Base-by-base conservation (phyloP, 1,140 invertebrate genomes). In the Hestina assimilis region DNA sequence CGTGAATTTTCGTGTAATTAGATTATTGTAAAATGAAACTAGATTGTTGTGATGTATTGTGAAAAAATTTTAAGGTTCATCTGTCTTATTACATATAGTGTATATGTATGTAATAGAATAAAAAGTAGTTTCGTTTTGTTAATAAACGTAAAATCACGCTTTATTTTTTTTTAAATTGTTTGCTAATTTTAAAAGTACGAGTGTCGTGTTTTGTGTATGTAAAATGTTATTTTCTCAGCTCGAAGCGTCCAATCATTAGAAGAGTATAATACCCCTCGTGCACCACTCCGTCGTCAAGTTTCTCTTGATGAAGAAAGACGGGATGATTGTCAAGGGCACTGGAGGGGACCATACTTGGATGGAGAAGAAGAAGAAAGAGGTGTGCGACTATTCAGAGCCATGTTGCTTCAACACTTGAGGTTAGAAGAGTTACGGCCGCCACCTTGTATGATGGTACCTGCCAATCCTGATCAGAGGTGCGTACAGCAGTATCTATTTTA, bases 261-360 rank as follows among this genome's bases (percentile, higher is more conserved):
- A 61, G 85, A 88, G 33, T 86, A 83, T 47, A 81, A 81, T 15
- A 67, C 68, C 0, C 85, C 83, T 1, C 56, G 85, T 47, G 83
- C 82, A 6, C 85, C 85, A 0, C 62, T 88, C 0, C 69, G 72
- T 0, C 72, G 85, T 0, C 84, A 87, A 56, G 80, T 88, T 0
- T 88, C 84, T 2, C 54, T 88, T 21, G 84, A 88, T 52, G 84
- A 88, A 31, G 84, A 88, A 23, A 62, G 84, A 5, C 69, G 75
- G 3, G 84, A 87, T 52, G 83, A 86, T 48, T 87, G 84, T 42
- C 83, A 75, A 33, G 84, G 84, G 0, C 84, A 87, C 54, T 88
- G 84, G 84, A 65, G 74, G 45, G 81, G 83, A 0, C 67, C 76
- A 0, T 72, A 82, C 15, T 57, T 86, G 0, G 72, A 76, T 33